Evolutionary conservation across 2,797 vertebrate genomes (phyloP).

Genomic region (Falco biarmicus): DNA sequence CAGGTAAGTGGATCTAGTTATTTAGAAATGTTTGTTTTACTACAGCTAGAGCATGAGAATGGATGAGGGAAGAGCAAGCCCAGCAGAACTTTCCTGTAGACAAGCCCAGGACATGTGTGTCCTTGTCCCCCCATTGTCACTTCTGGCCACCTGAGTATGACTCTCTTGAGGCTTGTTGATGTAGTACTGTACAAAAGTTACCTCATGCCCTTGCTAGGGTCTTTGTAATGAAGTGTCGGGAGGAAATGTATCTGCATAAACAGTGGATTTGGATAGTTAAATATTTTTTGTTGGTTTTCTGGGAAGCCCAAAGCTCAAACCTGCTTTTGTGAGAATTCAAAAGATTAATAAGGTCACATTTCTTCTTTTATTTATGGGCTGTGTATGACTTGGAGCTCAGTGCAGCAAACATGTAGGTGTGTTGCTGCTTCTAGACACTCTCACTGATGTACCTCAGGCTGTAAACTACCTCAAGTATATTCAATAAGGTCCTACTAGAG

Average conservation of each 20-base stretch:
- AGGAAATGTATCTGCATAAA: background rate
- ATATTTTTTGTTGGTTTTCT: background rate
- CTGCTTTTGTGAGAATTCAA: background rate
- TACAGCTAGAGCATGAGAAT: background rate
- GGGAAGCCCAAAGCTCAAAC: background rate
- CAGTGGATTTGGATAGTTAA: background rate
- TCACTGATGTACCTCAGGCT: background rate
- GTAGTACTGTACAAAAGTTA: background rate
- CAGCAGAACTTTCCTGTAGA: background rate
- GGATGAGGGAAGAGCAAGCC: background rate
- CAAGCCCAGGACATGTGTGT: background rate
- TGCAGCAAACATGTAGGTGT: background rate
- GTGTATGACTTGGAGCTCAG: background rate
- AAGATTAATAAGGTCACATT: background rate
- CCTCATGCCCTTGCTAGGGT: background rate
- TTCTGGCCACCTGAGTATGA: background rate
- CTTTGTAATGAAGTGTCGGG: background rate
- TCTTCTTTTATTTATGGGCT: background rate
- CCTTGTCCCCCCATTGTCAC: background rate
- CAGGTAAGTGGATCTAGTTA: background rate
- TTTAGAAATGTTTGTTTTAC: background rate
- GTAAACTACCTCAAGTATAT: background rate
- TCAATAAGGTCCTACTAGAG: background rate
- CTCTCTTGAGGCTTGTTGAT: accelerated
- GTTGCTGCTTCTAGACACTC: background rate